A percentile compares a stretch with the other conserved stretches of the same genome.
Evolutionary conservation across 1,140 invertebrate species (phyloP).

Genomic region (Scaptomyza pallida): DNA sequence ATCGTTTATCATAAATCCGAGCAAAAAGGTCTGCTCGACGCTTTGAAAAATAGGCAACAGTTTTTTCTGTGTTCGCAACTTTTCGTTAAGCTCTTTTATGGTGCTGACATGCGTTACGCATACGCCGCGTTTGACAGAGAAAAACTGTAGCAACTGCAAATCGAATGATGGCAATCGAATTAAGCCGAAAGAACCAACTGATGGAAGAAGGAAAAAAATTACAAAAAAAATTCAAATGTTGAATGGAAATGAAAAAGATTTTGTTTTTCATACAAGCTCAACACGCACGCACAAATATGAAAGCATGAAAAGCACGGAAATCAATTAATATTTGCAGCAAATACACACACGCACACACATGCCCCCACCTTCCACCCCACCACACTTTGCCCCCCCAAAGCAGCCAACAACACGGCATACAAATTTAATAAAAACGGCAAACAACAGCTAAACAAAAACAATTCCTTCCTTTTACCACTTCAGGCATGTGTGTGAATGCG

Average conservation of each 20-base stretch:
- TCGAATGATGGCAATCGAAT: slow-evolving; percentile 8
- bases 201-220: neutral
- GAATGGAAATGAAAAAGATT: neutral
- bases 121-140: slow-evolving; percentile 26
- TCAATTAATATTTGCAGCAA: slow-evolving; percentile 45
- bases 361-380: slow-evolving; percentile 12
- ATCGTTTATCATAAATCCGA: slow-evolving; percentile 24
- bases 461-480: neutral
- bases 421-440: slow-evolving; percentile 43
- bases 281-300: neutral
- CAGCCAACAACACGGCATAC: neutral
- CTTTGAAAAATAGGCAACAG: slow-evolving; percentile 41
- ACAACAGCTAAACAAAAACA: slow-evolving; percentile 33
- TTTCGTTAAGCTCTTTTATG: neutral
- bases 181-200: neutral
- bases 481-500: slow-evolving; percentile 2
- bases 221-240: neutral
- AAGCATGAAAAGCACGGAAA: slow-evolving; percentile 17
- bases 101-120: slow-evolving; percentile 19
- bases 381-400: neutral
- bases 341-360: neutral
- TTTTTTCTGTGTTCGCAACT: no score
- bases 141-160: slow-evolving; percentile 13
- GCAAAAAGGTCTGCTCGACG: neutral
- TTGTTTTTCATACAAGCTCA: neutral